phyloP scores from a whole-genome alignment of 2,113 vertebrate genomes.

The Microtus richardsoni region DNA sequence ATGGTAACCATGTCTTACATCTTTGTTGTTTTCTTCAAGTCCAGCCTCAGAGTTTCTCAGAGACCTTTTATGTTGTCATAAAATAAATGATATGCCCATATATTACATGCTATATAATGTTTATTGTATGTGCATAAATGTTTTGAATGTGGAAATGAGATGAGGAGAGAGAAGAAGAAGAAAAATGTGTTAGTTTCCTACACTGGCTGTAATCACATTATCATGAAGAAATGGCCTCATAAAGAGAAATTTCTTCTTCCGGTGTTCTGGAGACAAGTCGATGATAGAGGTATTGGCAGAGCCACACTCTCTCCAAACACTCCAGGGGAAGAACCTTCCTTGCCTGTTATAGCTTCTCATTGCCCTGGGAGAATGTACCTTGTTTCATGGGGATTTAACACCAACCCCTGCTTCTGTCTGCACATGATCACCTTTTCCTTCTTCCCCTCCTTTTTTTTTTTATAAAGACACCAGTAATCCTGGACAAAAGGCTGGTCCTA shows the following conservation, averaged over 20 bases:
- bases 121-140: neutral
- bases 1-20: neutral
- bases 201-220: neutral
- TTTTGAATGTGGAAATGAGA: constrained; percentile 22
- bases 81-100: neutral
- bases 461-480: neutral
- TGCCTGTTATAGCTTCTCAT: neutral
- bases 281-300: neutral
- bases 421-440: neutral
- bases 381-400: neutral
- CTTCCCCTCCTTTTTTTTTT: neutral
- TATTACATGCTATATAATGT: neutral
- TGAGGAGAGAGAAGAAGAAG: neutral
- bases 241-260: neutral
- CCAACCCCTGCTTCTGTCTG: neutral
- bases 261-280: neutral
- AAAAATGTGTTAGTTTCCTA: neutral
- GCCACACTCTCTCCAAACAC: fast-evolving
- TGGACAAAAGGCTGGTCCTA: neutral
- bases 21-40: neutral
- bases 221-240: neutral
- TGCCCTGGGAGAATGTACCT: neutral
- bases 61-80: constrained; percentile 13
- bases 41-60: constrained; percentile 36
- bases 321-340: neutral